Conservation (phyloP, 2,888 invertebrate species). For the Hypomecis punctinalis region DNA sequence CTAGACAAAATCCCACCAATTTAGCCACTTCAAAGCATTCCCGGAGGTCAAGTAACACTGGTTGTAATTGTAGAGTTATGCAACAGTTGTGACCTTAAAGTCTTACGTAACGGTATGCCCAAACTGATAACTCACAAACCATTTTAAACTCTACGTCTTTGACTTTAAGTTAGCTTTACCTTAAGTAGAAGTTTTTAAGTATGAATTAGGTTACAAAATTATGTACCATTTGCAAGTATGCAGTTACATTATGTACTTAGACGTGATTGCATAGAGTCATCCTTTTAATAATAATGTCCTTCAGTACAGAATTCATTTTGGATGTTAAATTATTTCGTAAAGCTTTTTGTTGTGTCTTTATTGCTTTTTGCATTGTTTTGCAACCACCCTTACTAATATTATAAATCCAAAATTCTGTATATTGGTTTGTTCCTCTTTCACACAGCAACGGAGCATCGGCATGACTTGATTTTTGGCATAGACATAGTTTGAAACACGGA, state of each 20-base stretch:
- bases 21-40: slow-evolving; percentile 46
- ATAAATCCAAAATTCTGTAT: too few relatives aligned
- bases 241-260: slow-evolving; percentile 34
- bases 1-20: slow-evolving; percentile 34
- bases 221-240: slow-evolving; percentile 57
- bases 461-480: too few relatives aligned
- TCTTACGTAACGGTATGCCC: slow-evolving; percentile 74
- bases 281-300: slow-evolving; percentile 23
- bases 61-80: slow-evolving; percentile 65
- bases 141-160: slow-evolving; percentile 42
- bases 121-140: slow-evolving; percentile 50
- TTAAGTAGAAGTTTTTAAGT: slow-evolving; percentile 37
- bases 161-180: slow-evolving; percentile 37
- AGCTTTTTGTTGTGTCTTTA: background rate
- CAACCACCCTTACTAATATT: too few relatives aligned
- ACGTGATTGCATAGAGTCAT: slow-evolving; percentile 35
- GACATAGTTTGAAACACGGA: too few relatives aligned
- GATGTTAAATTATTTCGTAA: background rate
- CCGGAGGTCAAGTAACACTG: slow-evolving; percentile 57
- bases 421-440: too few relatives aligned
- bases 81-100: slow-evolving; percentile 76
- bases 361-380: background rate
- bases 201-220: slow-evolving; percentile 67
- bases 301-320: slow-evolving; percentile 18
- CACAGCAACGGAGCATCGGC: too few relatives aligned